These are phyloP conservation scores for Prenolepis imparis DNA, from an alignment of 2,888 invertebrate species.

Conservation along the genomic window DNA sequence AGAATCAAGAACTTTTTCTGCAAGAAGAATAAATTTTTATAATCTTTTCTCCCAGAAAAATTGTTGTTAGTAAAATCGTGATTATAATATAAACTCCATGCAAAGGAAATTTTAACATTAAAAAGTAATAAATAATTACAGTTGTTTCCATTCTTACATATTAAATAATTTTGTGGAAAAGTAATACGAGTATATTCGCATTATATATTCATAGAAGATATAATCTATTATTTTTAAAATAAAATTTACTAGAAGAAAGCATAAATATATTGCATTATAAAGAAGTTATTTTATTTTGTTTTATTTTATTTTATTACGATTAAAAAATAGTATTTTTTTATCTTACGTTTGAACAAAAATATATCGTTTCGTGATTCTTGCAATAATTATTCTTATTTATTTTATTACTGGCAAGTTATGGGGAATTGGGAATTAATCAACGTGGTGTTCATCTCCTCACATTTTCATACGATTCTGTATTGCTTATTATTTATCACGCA, in stretches of 20 bases:
- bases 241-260: too few relatives aligned
- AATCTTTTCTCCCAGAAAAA: neutral
- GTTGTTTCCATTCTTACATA: neutral
- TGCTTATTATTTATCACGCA: slow-evolving; percentile 56
- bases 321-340: neutral
- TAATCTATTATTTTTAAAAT: too few relatives aligned
- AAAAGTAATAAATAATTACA: neutral
- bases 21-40: neutral
- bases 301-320: too few relatives aligned
- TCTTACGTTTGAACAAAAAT: neutral
- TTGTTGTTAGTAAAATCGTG: neutral
- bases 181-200: neutral
- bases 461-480: neutral
- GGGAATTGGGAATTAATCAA: neutral
- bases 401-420: neutral
- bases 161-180: neutral
- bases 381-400: neutral
- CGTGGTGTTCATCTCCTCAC: neutral
- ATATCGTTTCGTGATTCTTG: neutral
- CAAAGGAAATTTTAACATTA: neutral
- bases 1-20: neutral
- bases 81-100: neutral
- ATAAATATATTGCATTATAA: too few relatives aligned
- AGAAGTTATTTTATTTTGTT: too few relatives aligned
- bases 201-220: too few relatives aligned